Base-by-base conservation (phyloP, 2,797 vertebrate genomes). In the Danio jaintianensis region DNA sequence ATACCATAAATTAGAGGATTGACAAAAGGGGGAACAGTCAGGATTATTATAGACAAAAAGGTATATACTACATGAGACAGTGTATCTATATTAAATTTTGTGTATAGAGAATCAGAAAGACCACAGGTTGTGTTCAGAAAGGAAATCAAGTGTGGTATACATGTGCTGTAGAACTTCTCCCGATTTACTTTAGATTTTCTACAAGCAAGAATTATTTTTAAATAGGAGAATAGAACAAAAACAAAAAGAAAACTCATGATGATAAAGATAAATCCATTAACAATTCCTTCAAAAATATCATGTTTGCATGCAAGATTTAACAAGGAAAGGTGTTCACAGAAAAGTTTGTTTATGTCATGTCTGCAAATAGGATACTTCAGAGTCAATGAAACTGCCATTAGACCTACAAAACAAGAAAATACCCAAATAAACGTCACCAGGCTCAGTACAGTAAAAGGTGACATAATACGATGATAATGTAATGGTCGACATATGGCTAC, bases 1-100 rank as follows among this genome's bases (percentile, higher is more conserved):
- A 75, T 80, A 13, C 62, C 59, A 74, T 80, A 80, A 55, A 80
- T 73, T 47, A 80, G 38, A 45, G 69, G 78, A 66, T 80, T 80
- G 10, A 80, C 4, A 52, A 81, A 5, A 61, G 62, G 79, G 4
- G 79, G 79, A 15, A 59, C 11, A 55, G 47, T 61, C 62, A 80
- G 15, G 55, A 67, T 10, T 45, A 81, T 20, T 58, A 55, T 42
- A 48, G 70, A 73, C n/a, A 74, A 66, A 74, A 75, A 43, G 15
- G 55, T n/a, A 11, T 67, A 18, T 22, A 52, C 7, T 0, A 13
- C 63, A 9, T 7, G 70, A 58, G 70, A 61, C 4, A 80, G 4
- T 5, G 47, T n/a, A 15, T 80, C 16, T 73, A 50, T 12, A 18
- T 53, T 80, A 16, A 80, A 72, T 61, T 72, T 38, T 55, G 59